Evolutionary conservation across 2,797 vertebrate species (phyloP).

Genomic region (Mormyrops attenuatus): DNA sequence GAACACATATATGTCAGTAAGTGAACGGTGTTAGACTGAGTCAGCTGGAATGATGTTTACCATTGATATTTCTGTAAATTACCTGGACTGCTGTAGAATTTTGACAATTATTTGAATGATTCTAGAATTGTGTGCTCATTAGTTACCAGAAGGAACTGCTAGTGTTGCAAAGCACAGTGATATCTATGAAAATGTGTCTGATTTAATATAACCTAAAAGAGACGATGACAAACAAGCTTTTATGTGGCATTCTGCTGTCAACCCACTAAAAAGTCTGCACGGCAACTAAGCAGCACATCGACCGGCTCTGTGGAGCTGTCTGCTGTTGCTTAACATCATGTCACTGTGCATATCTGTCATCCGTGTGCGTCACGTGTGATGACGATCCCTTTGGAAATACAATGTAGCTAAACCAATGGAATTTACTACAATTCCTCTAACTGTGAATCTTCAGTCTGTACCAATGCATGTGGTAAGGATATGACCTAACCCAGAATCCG

Average conservation of each 20-base stretch:
- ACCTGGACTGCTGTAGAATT: neutral
- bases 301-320: neutral
- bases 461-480: neutral
- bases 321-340: slow-evolving; percentile 5
- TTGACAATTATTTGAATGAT: neutral
- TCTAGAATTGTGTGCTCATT: neutral
- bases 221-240: neutral
- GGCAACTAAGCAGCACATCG: neutral
- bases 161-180: neutral
- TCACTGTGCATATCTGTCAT: neutral
- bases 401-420: neutral
- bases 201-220: slow-evolving; percentile 8
- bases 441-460: neutral
- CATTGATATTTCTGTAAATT: slow-evolving; percentile 11
- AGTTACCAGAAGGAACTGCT: neutral
- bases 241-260: neutral
- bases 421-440: neutral
- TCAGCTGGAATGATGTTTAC: neutral
- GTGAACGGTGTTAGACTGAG: slow-evolving; percentile 25
- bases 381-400: neutral
- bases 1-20: neutral
- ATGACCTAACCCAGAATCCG: neutral
- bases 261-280: neutral
- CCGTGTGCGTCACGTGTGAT: neutral
- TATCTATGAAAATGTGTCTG: neutral